Conservation (phyloP, 2,797 vertebrate species). For the Sebastes minor region DNA sequence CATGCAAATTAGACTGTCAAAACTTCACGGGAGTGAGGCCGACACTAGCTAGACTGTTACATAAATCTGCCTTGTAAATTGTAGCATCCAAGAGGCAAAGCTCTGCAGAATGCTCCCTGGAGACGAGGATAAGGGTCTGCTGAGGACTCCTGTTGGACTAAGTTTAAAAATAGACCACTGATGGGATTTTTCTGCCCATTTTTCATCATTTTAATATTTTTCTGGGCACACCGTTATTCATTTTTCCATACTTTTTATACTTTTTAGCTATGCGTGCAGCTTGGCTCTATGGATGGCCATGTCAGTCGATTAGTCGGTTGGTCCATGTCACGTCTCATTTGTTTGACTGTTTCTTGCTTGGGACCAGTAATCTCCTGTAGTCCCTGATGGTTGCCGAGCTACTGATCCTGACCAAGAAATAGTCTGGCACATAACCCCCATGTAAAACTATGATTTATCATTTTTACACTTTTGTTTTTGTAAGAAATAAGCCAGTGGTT, state of each 20-base stretch:
- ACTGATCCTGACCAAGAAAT: background rate
- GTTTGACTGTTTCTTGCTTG: background rate
- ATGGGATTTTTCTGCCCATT: background rate
- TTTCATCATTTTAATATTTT: background rate
- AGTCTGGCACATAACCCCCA: background rate
- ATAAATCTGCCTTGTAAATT: slow-evolving; percentile 56
- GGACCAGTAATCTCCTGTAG: background rate
- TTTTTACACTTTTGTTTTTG: background rate
- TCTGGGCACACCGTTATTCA: background rate
- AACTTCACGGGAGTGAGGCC: slow-evolving; percentile 34
- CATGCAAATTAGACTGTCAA: slow-evolving; percentile 60
- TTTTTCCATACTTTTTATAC: background rate
- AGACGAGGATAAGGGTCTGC: slow-evolving; percentile 15
- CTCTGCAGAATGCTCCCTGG: slow-evolving; percentile 12
- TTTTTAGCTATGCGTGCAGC: background rate
- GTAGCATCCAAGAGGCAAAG: slow-evolving; percentile 21
- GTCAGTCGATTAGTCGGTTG: background rate
- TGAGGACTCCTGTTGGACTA: slow-evolving; percentile 12
- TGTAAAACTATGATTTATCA: background rate
- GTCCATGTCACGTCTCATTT: background rate
- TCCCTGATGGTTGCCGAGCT: background rate
- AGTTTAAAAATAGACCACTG: slow-evolving; percentile 5
- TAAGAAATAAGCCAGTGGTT: background rate
- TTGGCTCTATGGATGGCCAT: background rate
- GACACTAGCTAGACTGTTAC: slow-evolving; percentile 21